Base-by-base conservation (phyloP, 37 sponge, comb jelly and placozoan genomes). In the Dysidea cf. avara region DNA sequence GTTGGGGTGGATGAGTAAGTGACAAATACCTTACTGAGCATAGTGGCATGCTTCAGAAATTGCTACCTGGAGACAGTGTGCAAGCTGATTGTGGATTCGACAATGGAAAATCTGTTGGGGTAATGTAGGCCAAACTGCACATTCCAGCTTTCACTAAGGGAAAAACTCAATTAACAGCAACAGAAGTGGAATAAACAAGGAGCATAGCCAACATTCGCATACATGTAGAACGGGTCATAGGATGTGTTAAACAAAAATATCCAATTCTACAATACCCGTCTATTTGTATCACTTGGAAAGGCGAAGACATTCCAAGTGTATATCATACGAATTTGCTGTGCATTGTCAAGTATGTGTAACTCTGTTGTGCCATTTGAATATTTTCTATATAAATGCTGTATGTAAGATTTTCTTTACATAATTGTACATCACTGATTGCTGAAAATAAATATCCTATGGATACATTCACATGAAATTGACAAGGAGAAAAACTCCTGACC, bases 211-310 rank as follows among this genome's bases (percentile, higher is more conserved):
- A 90, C 80, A 82, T 90, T 14, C 47, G 81, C 14, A 90, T 90
- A 16, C 90, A 90, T 60, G 90, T 90, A n/a, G 0, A 90, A 79
- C 25, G 82, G 9, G 78, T 90, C 3, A 90, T 90, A 22, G 86
- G 86, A 13, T 25, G 7, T 38, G 74, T 90, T 0, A 40, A 78
- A 29, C 76, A 81, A 56, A 84, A 79, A 56, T 89, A 79, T 32
- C 26, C 69, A 13, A 71, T 89, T 40, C 53, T 88, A 13, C 56
- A 64, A 24, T 77, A 71, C 26, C 61, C 79, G 36, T 63, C 72
- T 4, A 79, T 72, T 65, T 52, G 74, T 29, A 59, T 48, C 18
- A 40, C 9, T 46, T 48, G 37, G 17, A 2, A 46, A 38, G 64
- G 57, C 24, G 56, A 78, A 22, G 60, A 67, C 7, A 4, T 6